A percentile compares a stretch with the other conserved stretches of the same genome.
phyloP scores from a whole-genome alignment of 2,113 vertebrate genomes.

The Ibidorhyncha struthersii region DNA sequence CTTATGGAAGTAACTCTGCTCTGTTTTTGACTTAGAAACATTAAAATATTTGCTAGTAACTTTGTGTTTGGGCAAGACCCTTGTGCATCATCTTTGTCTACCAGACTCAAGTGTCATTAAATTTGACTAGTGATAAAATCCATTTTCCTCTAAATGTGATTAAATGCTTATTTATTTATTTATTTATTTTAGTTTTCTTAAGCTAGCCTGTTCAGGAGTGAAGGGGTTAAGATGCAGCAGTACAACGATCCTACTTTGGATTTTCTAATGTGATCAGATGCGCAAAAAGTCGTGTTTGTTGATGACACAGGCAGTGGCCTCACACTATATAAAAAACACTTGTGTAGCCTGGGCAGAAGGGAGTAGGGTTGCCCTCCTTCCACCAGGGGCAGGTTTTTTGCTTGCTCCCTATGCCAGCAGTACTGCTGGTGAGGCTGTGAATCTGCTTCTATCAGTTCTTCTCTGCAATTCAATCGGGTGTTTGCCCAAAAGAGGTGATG shows the following conservation, averaged over 20 bases:
- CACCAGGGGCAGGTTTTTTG: background rate
- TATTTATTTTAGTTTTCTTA: background rate
- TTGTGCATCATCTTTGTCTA: background rate
- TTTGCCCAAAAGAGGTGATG: background rate
- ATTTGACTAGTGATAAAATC: background rate
- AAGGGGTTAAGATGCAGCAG: background rate
- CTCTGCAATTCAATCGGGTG: rapidly evolving
- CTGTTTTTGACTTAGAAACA: background rate
- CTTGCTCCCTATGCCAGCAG: background rate
- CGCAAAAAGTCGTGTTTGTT: background rate
- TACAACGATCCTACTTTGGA: background rate
- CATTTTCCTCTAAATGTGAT: rapidly evolving
- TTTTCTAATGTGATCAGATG: background rate
- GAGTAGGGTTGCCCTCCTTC: rapidly evolving
- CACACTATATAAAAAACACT: background rate
- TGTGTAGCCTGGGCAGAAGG: background rate
- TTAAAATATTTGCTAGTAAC: background rate
- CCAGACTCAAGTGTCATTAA: background rate
- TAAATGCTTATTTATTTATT: background rate
- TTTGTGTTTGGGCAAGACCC: background rate
- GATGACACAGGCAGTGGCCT: background rate
- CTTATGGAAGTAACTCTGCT: rapidly evolving
- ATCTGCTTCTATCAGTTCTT: background rate
- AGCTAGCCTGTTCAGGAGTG: background rate
- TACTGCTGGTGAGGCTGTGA: background rate